These are phyloP conservation scores for Enteromius viviparus DNA, from an alignment of 2,797 vertebrate genomes.

Conservation along the genomic window DNA sequence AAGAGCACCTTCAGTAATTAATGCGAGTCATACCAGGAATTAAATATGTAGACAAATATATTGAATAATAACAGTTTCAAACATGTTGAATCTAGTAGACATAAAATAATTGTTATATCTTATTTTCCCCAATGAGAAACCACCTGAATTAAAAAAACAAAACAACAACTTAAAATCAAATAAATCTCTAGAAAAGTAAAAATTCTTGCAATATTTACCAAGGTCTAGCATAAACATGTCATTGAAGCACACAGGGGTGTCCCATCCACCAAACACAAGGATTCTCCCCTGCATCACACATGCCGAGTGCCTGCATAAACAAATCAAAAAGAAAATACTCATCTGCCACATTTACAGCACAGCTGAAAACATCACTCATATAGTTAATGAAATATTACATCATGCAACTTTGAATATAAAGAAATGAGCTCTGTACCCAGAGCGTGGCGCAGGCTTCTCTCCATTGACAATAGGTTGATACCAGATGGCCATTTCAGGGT, in stretches of 20 bases:
- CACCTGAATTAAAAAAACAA: background rate
- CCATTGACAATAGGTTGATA: conserved; percentile 85
- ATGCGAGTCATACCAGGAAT: background rate
- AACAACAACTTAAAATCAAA: no score
- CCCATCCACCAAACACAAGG: conserved; percentile 85
- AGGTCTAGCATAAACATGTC: conserved; percentile 84
- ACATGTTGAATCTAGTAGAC: background rate
- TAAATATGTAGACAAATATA: conserved; percentile 10
- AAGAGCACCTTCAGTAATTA: background rate
- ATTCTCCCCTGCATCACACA: conserved; percentile 83
- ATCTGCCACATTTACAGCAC: background rate
- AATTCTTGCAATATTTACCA: conserved; percentile 67
- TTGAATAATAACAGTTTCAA: background rate
- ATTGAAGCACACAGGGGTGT: conserved; percentile 83
- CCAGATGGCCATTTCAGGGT: conserved; percentile 80
- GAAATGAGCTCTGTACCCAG: conserved; percentile 58
- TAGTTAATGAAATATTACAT: background rate
- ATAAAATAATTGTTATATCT: background rate
- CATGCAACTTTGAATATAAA: background rate
- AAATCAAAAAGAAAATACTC: background rate
- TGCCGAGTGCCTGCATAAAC: conserved; percentile 77
- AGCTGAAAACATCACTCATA: background rate
- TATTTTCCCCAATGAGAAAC: background rate
- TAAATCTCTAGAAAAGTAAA: background rate
- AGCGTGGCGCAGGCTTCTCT: conserved; percentile 75